Evolutionary conservation across 2,888 invertebrate species (phyloP).

Genomic region (Rhagium mordax): DNA sequence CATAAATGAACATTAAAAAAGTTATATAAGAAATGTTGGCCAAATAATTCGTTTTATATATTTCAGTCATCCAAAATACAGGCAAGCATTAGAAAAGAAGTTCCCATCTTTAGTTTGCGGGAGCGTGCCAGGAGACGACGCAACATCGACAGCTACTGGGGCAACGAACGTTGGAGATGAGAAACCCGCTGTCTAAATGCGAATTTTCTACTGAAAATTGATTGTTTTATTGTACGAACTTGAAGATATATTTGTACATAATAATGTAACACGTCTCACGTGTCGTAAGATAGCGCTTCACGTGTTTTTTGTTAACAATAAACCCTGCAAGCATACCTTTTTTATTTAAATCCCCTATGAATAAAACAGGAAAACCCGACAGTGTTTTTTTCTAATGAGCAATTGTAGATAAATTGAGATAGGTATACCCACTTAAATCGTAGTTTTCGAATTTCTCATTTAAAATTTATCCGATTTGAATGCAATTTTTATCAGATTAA

Average conservation of each 20-base stretch:
- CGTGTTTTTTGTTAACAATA: conserved; percentile 57
- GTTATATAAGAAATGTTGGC: too few species aligned
- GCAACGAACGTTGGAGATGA: conserved; percentile 79
- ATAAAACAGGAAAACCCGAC: not conserved
- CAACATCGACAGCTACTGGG: conserved; percentile 78
- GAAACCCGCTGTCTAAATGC: conserved; percentile 74
- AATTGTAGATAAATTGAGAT: too few species aligned
- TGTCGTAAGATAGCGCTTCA: conserved; percentile 44
- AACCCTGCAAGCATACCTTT: conserved; percentile 56
- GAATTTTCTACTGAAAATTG: conserved; percentile 15
- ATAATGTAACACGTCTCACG: not conserved
- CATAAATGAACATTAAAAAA: too few species aligned
- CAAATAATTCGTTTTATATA: not conserved
- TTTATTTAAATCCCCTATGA: not conserved
- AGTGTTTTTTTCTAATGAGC: too few species aligned
- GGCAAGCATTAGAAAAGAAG: conserved; percentile 81
- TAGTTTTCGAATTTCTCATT: too few species aligned
- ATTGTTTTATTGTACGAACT: conserved; percentile 41
- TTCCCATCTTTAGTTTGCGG: conserved; percentile 85
- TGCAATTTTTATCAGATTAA: too few species aligned
- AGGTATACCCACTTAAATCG: too few species aligned
- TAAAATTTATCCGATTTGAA: too few species aligned
- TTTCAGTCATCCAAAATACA: conserved; percentile 84
- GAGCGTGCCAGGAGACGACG: conserved; percentile 73
- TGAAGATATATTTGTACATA: conserved; percentile 47